These are phyloP conservation scores for Digitonthophagus gazella DNA, from an alignment of 2,888 invertebrate species.

Conservation along the genomic window DNA sequence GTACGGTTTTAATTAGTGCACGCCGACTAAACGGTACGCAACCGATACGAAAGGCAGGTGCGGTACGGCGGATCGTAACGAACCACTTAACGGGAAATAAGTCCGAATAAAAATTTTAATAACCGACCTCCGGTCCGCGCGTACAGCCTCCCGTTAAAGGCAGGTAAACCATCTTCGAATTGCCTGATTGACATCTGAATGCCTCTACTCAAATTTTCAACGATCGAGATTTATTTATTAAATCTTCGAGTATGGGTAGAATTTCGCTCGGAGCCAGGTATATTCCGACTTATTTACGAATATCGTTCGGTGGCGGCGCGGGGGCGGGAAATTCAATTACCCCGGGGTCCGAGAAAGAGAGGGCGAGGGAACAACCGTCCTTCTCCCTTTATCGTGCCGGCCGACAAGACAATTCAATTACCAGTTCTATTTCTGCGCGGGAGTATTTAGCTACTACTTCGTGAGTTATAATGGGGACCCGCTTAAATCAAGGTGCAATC, in stretches of 20 bases:
- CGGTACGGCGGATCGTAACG: background rate
- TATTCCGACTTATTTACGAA: background rate
- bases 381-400: constrained; percentile 31
- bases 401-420: constrained; percentile 55
- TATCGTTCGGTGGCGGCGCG: background rate
- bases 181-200: background rate
- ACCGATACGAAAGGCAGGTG: background rate
- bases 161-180: background rate
- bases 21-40: background rate
- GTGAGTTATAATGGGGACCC: constrained; percentile 44
- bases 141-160: background rate
- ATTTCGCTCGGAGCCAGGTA: background rate
- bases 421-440: constrained; percentile 47
- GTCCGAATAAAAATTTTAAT: background rate
- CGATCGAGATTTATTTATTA: background rate
- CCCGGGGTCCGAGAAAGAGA: background rate
- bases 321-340: background rate
- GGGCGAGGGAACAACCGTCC: constrained; percentile 38
- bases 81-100: background rate
- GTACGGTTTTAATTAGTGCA: background rate
- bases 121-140: background rate
- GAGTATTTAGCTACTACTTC: constrained; percentile 42
- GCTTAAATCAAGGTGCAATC: constrained; percentile 50
- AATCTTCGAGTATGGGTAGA: background rate
- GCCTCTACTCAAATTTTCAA: background rate